A percentile compares a stretch with the other conserved stretches of the same genome.
Evolutionary conservation across 2,113 vertebrate species (phyloP).

Genomic region (Phalacrocorax pelagicus): DNA sequence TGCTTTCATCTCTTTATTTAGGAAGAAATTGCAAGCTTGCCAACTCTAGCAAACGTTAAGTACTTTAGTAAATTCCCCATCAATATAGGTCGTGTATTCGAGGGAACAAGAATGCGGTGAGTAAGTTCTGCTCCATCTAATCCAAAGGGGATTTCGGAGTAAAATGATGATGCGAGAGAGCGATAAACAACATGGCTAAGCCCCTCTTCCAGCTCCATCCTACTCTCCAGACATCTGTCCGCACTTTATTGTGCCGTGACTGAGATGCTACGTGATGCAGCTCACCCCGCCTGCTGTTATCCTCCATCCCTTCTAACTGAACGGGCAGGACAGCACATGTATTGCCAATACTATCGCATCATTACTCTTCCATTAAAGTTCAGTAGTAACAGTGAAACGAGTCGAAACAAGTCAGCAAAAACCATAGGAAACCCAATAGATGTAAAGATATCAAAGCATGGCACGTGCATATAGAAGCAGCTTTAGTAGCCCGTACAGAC

Average conservation of each 20-base stretch:
- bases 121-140: neutral
- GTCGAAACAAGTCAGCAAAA: neutral
- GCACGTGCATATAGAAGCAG: neutral
- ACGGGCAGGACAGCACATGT: neutral
- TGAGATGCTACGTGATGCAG: neutral
- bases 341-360: neutral
- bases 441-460: neutral
- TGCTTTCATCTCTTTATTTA: conserved; percentile 60
- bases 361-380: conserved; percentile 30
- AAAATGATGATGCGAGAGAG: neutral
- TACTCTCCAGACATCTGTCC: neutral
- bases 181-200: neutral
- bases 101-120: neutral
- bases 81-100: conserved; percentile 40
- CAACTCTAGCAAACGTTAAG: conserved; percentile 55
- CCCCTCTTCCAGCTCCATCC: neutral
- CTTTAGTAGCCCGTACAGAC: neutral
- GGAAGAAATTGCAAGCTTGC: conserved; percentile 49
- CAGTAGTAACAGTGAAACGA: neutral
- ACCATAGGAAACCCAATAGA: neutral
- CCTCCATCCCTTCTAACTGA: neutral
- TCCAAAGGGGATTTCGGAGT: neutral
- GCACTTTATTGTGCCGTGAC: neutral
- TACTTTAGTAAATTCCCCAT: conserved; percentile 55
- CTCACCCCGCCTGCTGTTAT: neutral